Base-by-base conservation (phyloP, 2,797 vertebrate species). In the Cossypha niveicapilla region DNA sequence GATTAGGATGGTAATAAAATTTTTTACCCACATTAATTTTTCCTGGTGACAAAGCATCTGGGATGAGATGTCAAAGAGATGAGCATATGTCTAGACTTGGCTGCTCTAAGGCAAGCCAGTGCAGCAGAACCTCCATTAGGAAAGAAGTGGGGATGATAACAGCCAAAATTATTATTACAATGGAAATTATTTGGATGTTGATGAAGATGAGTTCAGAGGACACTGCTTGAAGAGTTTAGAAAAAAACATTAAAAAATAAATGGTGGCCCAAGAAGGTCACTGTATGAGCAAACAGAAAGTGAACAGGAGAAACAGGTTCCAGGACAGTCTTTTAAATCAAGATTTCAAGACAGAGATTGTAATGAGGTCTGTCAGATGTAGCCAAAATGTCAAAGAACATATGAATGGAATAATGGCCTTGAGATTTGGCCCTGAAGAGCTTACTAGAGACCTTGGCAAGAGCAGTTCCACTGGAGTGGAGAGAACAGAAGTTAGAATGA, bases 51-150 rank as follows among this genome's bases (percentile, higher is more conserved):
- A 92, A 94, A 92, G 94, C 93, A 95, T 95, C 88, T 95, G 93
- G 83, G 86, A 95, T 93, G 92, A 94, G 86, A 96, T 95, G 94
- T 95, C 95, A 95, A 94, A 96, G 81, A 94, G 92, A 96, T 56
- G 88, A 95, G 92, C 93, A 94, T 93, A 96, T 95, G 92, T 91
- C 93, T 92, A 89, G 91, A 41, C 78, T 95, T 95, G 90, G 93
- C 86, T 96, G 92, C 86, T 95, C 58, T 77, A 65, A 96, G 80
- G 84, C 83, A 94, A 94, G 86, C 44, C 71, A 95, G 45, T 82
- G 65, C 86, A 82, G 88, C 86, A 87, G 39, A 22, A 72, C 95
- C 68, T 91, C 75, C 58, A 58, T 86, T 48, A 95, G 94, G 78
- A 75, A 89, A 89, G 74, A 47, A 91, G 28, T 0, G 2, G 32